A percentile compares a stretch with the other conserved stretches of the same genome.
These are phyloP conservation scores for Myotis vivesi DNA, from an alignment of 2,797 vertebrate species.

Conservation along the genomic window DNA sequence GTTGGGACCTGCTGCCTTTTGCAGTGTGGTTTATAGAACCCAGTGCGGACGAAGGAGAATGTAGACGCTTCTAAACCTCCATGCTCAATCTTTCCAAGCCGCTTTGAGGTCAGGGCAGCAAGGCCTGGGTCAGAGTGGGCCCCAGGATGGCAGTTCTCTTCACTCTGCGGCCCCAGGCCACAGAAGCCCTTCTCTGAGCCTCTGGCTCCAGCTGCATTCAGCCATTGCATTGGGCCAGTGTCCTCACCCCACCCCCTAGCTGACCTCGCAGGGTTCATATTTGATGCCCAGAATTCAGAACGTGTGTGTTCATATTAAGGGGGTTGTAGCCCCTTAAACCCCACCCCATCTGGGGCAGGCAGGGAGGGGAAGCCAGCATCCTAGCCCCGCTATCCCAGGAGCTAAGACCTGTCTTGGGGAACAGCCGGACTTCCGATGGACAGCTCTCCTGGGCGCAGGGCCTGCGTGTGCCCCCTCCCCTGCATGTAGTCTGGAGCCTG, in stretches of 20 bases:
- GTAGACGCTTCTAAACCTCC: slow-evolving; percentile 32
- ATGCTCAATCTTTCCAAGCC: background rate
- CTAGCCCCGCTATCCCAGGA: background rate
- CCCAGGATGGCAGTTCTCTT: background rate
- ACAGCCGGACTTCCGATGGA: background rate
- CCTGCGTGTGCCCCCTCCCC: background rate
- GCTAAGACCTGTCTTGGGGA: background rate
- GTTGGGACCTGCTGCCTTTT: background rate
- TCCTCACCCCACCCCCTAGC: background rate
- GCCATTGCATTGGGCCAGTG: background rate
- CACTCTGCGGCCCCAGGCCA: background rate
- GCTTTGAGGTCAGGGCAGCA: background rate
- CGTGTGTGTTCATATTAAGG: background rate
- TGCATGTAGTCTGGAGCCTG: background rate
- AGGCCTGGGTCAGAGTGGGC: background rate
- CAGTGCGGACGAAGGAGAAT: background rate
- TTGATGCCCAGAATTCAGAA: background rate
- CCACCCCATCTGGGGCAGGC: background rate
- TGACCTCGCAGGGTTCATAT: background rate
- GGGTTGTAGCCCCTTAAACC: background rate
- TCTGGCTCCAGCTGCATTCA: background rate
- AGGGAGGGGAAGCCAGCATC: background rate
- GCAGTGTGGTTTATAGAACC: background rate
- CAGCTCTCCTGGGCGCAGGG: background rate
- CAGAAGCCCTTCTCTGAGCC: background rate